Percentiles rank a stretch among this genome's conserved stretches.
Conservation (phyloP, 2,888 invertebrate species). For the Leptarthrus brevirostris region DNA sequence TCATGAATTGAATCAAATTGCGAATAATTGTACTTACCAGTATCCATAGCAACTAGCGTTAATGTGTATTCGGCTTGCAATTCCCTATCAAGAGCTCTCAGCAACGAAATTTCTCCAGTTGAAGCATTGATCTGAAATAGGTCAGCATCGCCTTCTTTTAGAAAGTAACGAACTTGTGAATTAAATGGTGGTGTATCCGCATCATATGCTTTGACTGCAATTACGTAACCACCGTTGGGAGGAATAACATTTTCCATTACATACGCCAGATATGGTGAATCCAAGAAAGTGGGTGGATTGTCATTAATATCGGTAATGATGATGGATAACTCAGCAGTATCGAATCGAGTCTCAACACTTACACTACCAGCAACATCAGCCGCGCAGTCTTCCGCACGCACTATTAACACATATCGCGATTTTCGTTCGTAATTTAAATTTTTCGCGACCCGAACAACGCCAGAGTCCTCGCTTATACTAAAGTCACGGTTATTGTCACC, state of each 20-base stretch:
- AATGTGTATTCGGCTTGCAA: conserved; percentile 84
- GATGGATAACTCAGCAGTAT: conserved; percentile 84
- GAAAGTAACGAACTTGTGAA: conserved; percentile 89
- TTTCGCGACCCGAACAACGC: conserved; percentile 90
- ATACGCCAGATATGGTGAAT: conserved; percentile 93
- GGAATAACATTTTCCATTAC: conserved; percentile 93
- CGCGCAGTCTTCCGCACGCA: conserved; percentile 90
- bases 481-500: conserved; percentile 94
- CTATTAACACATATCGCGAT: conserved; percentile 82
- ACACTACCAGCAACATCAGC: conserved; percentile 69
- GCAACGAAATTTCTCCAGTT: conserved; percentile 88
- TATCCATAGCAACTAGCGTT: conserved; percentile 92
- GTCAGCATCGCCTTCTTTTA: conserved; percentile 92
- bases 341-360: conserved; percentile 70
- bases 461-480: conserved; percentile 91
- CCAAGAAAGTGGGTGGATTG: conserved; percentile 90
- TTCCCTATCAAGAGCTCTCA: conserved; percentile 87
- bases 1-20: too few relatives aligned
- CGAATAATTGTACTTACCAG: conserved; percentile 79
- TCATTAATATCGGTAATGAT: conserved; percentile 92
- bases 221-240: conserved; percentile 81
- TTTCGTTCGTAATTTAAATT: conserved; percentile 93
- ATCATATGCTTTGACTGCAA: conserved; percentile 88
- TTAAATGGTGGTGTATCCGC: conserved; percentile 92
- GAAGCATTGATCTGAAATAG: conserved; percentile 92